Base-by-base conservation (phyloP, 35 echinoderm and acorn worm genomes). In the Apostichopus parvimensis region DNA sequence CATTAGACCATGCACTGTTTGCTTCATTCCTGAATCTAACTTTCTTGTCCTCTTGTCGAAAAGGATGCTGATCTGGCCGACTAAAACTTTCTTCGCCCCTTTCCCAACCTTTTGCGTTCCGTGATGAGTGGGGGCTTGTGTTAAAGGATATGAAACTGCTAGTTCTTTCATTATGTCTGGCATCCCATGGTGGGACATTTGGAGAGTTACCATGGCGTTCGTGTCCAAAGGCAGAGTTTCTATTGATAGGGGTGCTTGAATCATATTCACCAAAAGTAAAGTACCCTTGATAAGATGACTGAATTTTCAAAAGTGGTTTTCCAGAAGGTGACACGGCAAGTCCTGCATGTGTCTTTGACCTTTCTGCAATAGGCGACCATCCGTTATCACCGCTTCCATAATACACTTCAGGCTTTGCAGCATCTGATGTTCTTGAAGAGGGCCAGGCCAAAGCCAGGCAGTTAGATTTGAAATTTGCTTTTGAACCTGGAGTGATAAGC, bases 401-500 rank as follows among this genome's bases (percentile, higher is more conserved):
- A 6, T 57, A 54, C 20, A 12, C 6, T 0, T 12, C 14, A 54
- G 53, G 80, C 53, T 18, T 56, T 58, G 34, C n/a, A 1, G 18
- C 9, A n/a, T 58, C 57, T 14, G 79, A 57, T 20, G 81, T n/a
- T 7, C 56, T 84, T 4, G 56, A n/a, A 15, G 80, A 56, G 0
- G 81, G 52, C 81, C 81, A 84, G 57, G 54, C 6, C 12, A 84
- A 21, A 24, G 23, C 81, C 54, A 84, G 81, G n/a, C 81, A 55
- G 52, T 84, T 84, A 22, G 54, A 84, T 8, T 84, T 11, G 53
- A 13, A 55, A 9, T 20, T 56, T 14, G 14, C 9, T 59, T 84
- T 84, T 20, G 81, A 84, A 14, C 54, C 81, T 84, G 81, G 81
- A 84, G 81, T 84, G 20, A 84, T 84, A 25, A 84, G 81, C 81